Evolutionary conservation across 2,888 invertebrate species (phyloP), one percentile per base, ranked within the genome.

Genomic region (Melipona bicolor): DNA sequence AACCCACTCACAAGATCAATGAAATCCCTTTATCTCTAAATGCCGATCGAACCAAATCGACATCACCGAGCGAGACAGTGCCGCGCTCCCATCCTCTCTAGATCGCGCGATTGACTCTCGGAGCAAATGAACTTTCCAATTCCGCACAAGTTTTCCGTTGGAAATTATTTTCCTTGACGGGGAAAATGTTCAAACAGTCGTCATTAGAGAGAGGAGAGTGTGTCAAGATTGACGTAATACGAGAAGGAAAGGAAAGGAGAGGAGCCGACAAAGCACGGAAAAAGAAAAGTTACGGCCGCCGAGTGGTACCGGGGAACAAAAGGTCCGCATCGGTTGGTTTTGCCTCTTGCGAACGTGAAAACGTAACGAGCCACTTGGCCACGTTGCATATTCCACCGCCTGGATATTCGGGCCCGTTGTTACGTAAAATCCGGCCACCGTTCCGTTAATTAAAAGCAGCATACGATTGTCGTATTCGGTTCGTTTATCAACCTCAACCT

Each of bases 351-450:
- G 71, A 84, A 81, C 70, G 83, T 73, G 83, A 79, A 89, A 89
- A 88, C 87, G 86, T 90, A 90, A 89, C 87, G 88, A 91, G 90
- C 84, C 83, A 90, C 91, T 91, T 91, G 89, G 85, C 86, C 87
- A 88, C 87, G 87, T 89, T 89, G 88, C 88, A 91, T 89, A 90
- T 87, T 90, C 89, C 84, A 73, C 56, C 84, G 71, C 69, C 78
- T 68, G 75, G 79, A 69, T 62, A 68, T 67, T 52, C 52, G 27
- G 65, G 6, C 43, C 24, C 43, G 67, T 79, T 64, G 81, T 88
- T 89, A 86, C 77, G 78, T 82, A 80, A 85, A 85, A 87, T 80
- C 87, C 52, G 62, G 62, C 73, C 77, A 56, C 74, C 77, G 56
- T 67, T 72, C 4, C 61, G 74, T 81, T 90, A 87, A 90, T 90